These are phyloP conservation scores for Corydoras maculifer DNA, from an alignment of 2,113 vertebrate genomes.

Conservation along the genomic window DNA sequence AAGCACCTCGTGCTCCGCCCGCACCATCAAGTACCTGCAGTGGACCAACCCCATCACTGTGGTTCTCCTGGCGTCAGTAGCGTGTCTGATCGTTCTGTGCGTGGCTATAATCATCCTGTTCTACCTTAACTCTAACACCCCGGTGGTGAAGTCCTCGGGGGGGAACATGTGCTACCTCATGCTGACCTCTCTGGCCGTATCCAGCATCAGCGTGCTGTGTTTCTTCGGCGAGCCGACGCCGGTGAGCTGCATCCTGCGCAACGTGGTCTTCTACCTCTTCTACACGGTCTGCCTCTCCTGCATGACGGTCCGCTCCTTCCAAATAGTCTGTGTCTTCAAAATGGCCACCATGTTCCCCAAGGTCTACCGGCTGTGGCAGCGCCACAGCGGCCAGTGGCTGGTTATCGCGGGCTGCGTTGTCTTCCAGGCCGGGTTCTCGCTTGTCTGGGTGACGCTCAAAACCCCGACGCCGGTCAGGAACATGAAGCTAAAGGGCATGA, in stretches of 20 bases:
- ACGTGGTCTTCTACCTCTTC: slow-evolving; percentile 59
- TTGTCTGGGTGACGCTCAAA: slow-evolving; percentile 26
- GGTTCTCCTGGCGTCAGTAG: slow-evolving; percentile 46
- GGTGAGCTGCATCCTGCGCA: slow-evolving; percentile 57
- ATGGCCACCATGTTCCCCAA: slow-evolving; percentile 65
- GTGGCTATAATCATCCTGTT: slow-evolving; percentile 61
- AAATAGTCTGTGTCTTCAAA: slow-evolving; percentile 80
- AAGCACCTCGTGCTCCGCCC: slow-evolving; percentile 65
- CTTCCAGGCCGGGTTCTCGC: slow-evolving; percentile 54
- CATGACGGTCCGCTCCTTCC: slow-evolving; percentile 74
- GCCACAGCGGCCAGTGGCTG: slow-evolving; percentile 61
- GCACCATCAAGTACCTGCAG: slow-evolving; percentile 59
- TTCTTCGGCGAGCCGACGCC: slow-evolving; percentile 65
- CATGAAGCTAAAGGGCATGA: slow-evolving; percentile 46
- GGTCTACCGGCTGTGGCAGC: slow-evolving; percentile 66
- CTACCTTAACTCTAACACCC: slow-evolving; percentile 60
- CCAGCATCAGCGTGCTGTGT: slow-evolving; percentile 64
- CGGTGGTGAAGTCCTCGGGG: slow-evolving; percentile 77
- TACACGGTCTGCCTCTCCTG: slow-evolving; percentile 71
- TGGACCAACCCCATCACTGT: slow-evolving; percentile 58
- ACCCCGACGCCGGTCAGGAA: slow-evolving; percentile 56
- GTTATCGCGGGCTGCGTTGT: slow-evolving; percentile 53
- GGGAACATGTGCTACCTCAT: slow-evolving; percentile 76
- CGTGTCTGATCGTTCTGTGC: slow-evolving; percentile 52
- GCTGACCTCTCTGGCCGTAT: slow-evolving; percentile 65